Conservation (phyloP, 2,113 vertebrate species). For the Platycercus adscitus region DNA sequence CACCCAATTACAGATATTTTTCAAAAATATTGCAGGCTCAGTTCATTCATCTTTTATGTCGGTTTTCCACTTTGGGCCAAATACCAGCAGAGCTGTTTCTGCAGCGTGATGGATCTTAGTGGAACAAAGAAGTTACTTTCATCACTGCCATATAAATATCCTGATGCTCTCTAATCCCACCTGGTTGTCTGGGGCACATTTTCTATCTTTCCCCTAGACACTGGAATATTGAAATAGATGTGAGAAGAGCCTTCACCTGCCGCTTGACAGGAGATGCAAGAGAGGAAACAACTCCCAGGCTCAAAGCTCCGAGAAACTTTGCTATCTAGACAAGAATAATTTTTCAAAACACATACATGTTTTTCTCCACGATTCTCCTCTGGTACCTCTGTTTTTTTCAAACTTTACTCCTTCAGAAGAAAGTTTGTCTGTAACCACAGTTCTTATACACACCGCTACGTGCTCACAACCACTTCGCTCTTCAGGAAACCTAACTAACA, state of each 20-base stretch:
- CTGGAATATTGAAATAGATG: neutral
- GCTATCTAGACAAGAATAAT: neutral
- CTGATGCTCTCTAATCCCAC: neutral
- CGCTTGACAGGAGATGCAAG: neutral
- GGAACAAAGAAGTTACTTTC: neutral
- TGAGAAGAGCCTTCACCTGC: neutral
- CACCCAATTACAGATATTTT: conserved; percentile 25
- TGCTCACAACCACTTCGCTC: neutral
- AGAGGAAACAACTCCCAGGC: neutral
- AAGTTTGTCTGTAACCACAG: neutral
- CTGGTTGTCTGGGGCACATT: neutral
- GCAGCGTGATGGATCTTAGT: neutral
- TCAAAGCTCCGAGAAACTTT: neutral
- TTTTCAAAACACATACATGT: neutral
- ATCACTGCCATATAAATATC: neutral
- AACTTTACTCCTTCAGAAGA: neutral
- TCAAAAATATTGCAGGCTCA: conserved; percentile 5
- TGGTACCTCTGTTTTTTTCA: neutral
- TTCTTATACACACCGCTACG: neutral
- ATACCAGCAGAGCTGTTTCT: neutral
- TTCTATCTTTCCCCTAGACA: neutral
- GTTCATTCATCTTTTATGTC: neutral
- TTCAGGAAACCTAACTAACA: accelerated
- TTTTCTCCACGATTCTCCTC: neutral
- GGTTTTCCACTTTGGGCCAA: neutral